Base-by-base conservation (phyloP, 2,113 vertebrate genomes). In the Malurus alboscapulatus region DNA sequence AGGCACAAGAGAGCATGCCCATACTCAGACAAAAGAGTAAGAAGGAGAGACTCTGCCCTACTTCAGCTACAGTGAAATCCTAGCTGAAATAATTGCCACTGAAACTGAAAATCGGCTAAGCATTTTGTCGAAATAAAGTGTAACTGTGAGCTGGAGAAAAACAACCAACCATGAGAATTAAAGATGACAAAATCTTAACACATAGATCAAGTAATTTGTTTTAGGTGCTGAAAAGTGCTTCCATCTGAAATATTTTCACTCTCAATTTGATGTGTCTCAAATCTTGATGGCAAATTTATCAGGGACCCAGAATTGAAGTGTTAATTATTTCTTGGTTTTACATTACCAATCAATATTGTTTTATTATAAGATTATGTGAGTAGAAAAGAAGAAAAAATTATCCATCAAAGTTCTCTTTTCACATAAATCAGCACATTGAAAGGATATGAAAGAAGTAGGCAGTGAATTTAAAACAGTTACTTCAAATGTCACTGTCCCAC, bases 1-100 rank as follows among this genome's bases (percentile, higher is more conserved):
- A 34, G 0, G 0, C 38, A 63, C 36, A 71, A 58, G 51, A 50
- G 10, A 78, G 53, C 45, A 61, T 69, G 22, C 12, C 16, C 9
- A 29, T 22, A 40, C 3, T 63, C 1, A 6, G 25, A 57, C 48
- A 73, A 77, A 75, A 77, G 58, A 90, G 30, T 10, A 84, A 92
- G 62, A 61, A 94, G 79, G 26, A 69, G 38, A 83, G 89, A 45
- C 8, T 71, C 71, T 97, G 67, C 67, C 26, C 32, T 89, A 62
- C 62, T 96, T 95, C 87, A 81, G 55, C 71, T 96, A 89, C 69
- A 97, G n/a, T 75, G 74, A 97, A 94, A 72, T 84, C 57, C 66
- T 90, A 93, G 42, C 68, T 87, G 86, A 96, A 95, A 96, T 97
- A 97, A 96, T 96, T 96, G 86, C 94, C 80, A 51, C 38, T 61